phyloP scores from a whole-genome alignment of 2,113 vertebrate genomes.

The Merops nubicus region DNA sequence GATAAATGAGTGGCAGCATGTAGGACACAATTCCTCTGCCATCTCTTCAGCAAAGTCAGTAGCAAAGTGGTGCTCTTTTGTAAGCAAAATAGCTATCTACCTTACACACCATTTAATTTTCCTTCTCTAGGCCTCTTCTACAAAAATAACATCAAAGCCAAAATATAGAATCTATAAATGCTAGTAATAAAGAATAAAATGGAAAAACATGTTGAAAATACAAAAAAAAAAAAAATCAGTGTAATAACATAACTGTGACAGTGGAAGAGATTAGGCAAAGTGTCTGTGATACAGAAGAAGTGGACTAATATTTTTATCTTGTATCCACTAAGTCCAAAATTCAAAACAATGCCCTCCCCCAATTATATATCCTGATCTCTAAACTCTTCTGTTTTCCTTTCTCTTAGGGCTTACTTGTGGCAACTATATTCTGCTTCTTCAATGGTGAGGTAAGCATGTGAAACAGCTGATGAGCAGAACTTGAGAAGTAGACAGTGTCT shows the following conservation, averaged over 20 bases:
- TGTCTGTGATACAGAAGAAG: neutral
- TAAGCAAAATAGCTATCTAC: neutral
- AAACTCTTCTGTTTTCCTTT: neutral
- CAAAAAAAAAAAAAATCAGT: neutral
- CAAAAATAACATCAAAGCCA: neutral
- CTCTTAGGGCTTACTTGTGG: slow-evolving; percentile 92
- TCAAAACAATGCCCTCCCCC: neutral
- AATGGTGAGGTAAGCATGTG: slow-evolving; percentile 89
- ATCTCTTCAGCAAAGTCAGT: neutral
- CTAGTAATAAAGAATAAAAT: neutral
- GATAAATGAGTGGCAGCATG: neutral
- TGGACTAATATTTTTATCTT: neutral
- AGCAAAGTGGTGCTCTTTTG: neutral
- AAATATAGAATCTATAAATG: neutral
- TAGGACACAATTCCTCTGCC: neutral
- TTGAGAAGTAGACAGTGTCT: neutral
- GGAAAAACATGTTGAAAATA: neutral
- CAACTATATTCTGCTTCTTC: slow-evolving; percentile 98
- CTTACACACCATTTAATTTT: neutral
- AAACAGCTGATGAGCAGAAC: neutral
- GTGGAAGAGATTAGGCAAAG: neutral
- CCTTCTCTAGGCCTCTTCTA: neutral
- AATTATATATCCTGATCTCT: neutral
- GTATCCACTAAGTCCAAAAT: neutral
- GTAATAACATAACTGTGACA: neutral